These are phyloP conservation scores for Amorpha juglandis DNA, from an alignment of 2,888 invertebrate species.

Conservation along the genomic window DNA sequence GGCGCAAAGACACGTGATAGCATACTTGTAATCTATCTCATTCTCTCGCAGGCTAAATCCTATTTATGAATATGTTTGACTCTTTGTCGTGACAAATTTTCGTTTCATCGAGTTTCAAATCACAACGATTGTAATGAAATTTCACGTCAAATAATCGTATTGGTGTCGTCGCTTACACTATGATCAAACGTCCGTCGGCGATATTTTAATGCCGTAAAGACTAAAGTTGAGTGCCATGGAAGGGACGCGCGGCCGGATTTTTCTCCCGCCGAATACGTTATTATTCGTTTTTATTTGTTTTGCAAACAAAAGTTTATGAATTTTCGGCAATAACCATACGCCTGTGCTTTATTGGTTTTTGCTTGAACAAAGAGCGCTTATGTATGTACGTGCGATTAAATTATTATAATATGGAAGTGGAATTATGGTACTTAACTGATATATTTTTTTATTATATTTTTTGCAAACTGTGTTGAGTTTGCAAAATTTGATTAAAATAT, in stretches of 20 bases:
- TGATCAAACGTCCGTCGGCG: slow-evolving; percentile 34
- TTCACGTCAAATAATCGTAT: too few relatives aligned
- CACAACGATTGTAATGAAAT: too few relatives aligned
- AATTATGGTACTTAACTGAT: too few relatives aligned
- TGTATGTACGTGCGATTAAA: not conserved
- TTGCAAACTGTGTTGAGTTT: too few relatives aligned
- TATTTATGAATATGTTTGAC: too few relatives aligned
- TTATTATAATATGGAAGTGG: not conserved
- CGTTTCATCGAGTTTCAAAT: too few relatives aligned
- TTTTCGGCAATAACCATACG: slow-evolving; percentile 34
- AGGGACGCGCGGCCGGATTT: slow-evolving; percentile 36
- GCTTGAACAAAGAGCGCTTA: slow-evolving; percentile 11
- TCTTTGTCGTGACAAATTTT: too few relatives aligned
- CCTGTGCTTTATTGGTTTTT: slow-evolving; percentile 24
- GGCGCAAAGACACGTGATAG: too few relatives aligned
- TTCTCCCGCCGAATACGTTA: slow-evolving; percentile 46
- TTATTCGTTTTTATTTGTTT: slow-evolving; percentile 37
- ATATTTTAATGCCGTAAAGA: slow-evolving; percentile 50
- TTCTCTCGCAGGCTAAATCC: too few relatives aligned
- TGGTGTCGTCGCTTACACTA: slow-evolving; percentile 32
- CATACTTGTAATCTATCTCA: too few relatives aligned
- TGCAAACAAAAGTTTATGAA: slow-evolving; percentile 31
- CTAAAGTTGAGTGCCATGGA: slow-evolving; percentile 42
- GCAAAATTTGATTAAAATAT: too few relatives aligned
- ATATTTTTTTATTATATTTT: too few relatives aligned